These are phyloP conservation scores for Varanus komodoensis DNA, from an alignment of 2,113 vertebrate species.

Conservation along the genomic window DNA sequence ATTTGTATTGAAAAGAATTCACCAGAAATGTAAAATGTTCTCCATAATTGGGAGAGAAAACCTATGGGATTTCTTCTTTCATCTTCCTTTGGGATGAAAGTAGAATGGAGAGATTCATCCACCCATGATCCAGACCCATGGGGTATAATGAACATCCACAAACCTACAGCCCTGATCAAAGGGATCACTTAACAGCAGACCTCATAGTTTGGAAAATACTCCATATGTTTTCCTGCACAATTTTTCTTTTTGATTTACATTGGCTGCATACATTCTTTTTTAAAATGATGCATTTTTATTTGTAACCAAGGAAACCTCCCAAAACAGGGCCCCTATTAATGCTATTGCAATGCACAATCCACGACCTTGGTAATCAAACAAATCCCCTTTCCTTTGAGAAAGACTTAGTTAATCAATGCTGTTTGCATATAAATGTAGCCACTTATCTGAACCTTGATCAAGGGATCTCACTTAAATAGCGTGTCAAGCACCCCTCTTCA, in stretches of 20 bases:
- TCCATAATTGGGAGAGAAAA: no score
- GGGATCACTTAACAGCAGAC: not conserved
- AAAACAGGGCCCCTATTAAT: not conserved
- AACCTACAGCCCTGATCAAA: not conserved
- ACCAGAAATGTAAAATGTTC: no score
- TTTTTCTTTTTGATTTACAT: not conserved
- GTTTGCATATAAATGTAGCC: not conserved
- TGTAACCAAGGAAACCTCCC: not conserved
- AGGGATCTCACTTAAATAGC: not conserved
- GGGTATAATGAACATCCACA: not conserved
- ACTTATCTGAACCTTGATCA: not conserved
- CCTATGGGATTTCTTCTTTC: no score
- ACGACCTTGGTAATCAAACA: not conserved
- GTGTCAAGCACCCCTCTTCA: not conserved
- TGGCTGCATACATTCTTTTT: no score
- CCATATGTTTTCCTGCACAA: not conserved
- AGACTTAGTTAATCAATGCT: not conserved
- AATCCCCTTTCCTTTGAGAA: not conserved
- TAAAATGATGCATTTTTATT: not conserved
- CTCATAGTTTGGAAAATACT: no score
- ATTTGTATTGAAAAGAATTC: no score
- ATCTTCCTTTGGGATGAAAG: no score
- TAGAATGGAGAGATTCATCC: no score
- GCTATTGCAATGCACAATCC: not conserved
- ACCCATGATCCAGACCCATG: no score